Evolutionary conservation across 2,888 invertebrate species (phyloP), one percentile per base, ranked within the genome.

Genomic region (Trachelus stipa): DNA sequence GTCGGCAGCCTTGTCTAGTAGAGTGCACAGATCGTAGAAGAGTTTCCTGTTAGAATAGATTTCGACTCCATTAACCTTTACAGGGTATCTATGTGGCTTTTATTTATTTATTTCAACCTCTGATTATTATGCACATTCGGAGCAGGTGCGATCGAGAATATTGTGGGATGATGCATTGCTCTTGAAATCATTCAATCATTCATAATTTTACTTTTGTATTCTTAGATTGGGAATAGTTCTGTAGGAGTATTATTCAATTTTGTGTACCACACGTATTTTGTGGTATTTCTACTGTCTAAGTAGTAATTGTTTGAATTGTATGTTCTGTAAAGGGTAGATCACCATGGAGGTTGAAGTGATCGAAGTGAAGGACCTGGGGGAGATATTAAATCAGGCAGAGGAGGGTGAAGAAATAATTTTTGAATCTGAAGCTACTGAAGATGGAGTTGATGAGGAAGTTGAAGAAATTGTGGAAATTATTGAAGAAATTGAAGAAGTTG

Each of bases 391-490:
- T 33, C 80, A 88, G 75, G 86, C 84, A 3, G 82, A 83, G 9
- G 78, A 85, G 11, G 87, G 88, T 11, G 88, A 89, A 77, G 87
- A 89, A 73, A 87, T 90, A 68, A 87, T 90, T 69, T 87, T 87
- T 34, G 87, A 89, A 69, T 81, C 86, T 1, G 88, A 88, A 69
- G 86, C 80, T 69, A 79, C 79, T n/a, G 82, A 83, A 2, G 87
- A 87, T 12, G 88, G 86, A 33, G 81, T 78, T 2, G 84, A 80
- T 15, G 87, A 87, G 40, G 87, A 88, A 77, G 84, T 87, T n/a
- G 90, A 90, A 76, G 91, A 91, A 77, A 90, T 90, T 69, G 88
- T 90, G 37, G 90, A 90, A 82, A 87, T 86, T 80, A 88, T 91
- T 73, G 91, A 90, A 80, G 90, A 90, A 77, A 84, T 90, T 31